Evolutionary conservation across 1,140 invertebrate genomes (phyloP), one percentile per base, ranked within the genome.

Genomic region (Cydia fagiglandana): DNA sequence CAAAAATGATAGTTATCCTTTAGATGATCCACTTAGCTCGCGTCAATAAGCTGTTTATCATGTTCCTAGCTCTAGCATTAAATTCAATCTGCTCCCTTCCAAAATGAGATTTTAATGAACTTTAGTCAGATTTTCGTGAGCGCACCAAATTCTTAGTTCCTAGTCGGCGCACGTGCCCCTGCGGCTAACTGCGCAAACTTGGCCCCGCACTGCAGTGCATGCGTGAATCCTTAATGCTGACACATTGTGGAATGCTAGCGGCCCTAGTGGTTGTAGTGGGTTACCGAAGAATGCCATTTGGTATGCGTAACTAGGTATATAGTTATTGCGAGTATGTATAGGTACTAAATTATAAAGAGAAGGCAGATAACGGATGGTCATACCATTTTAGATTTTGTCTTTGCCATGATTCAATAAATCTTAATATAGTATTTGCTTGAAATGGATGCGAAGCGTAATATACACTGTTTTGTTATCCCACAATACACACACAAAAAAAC

Each of bases 201-300:
- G 20, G 64, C 64, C 20, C 20, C 28, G 64, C 64, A 64, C 20
- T 64, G 64, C 64, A 64, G 64, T 64, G 53, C 53, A n/a, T 64
- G 53, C 53, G 17, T 24, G 64, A 28, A 64, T 66, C 64, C 64
- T 66, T 66, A 66, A 66, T 34, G 64, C 30, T 38, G 30, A n/a
- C 5, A 66, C 7, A 28, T 12, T 28, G 28, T 30, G 64, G 30
- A 66, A 66, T 66, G 64, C 28, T 66, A 66, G 64, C 38, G 56
- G 56, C 2, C 5, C 7, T 66, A 15, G 64, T 38, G 64, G 64
- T 66, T 13, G 6, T 13, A 13, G 13, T 30, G 28, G 64, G 20
- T 24, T 61, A 61, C 17, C 56, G 9, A 61, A 61, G 56, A 24
- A 61, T 61, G 56, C 9, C 9, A 12, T 9, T 61, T 9, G 56